phyloP scores from a whole-genome alignment of 2,888 invertebrate species.

The Anodontia alba region DNA sequence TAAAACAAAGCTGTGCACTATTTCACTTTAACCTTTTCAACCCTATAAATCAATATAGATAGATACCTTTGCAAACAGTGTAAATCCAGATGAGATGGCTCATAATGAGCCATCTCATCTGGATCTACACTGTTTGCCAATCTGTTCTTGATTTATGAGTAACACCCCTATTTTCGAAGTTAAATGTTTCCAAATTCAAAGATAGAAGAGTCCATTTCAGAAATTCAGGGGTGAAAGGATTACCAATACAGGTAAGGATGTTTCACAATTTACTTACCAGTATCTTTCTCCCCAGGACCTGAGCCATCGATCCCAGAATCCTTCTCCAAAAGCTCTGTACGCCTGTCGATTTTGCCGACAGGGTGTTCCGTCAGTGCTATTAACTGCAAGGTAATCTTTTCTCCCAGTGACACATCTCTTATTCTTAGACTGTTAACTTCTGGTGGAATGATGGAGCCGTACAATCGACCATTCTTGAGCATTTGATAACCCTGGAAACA shows the following conservation, averaged over 20 bases:
- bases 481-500: slow-evolving; percentile 83
- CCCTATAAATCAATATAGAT: no score
- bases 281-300: slow-evolving; percentile 32
- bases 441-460: slow-evolving; percentile 83
- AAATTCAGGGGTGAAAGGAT: no score
- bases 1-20: no score
- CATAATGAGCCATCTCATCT: neutral
- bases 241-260: no score
- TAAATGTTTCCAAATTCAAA: no score
- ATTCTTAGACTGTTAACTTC: slow-evolving; percentile 83
- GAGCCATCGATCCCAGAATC: slow-evolving; percentile 73
- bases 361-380: slow-evolving; percentile 84
- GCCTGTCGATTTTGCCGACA: slow-evolving; percentile 73
- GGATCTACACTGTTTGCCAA: neutral
- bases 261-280: neutral
- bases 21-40: no score
- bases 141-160: no score
- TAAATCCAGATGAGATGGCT: neutral
- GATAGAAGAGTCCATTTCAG: no score
- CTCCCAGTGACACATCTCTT: slow-evolving; percentile 82
- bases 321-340: slow-evolving; percentile 39
- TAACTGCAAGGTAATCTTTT: slow-evolving; percentile 82
- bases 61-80: no score
- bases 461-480: slow-evolving; percentile 83
- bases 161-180: neutral